Evolutionary conservation across 2,888 invertebrate species (phyloP), one percentile per base, ranked within the genome.

Genomic region (Iselma pallidipennis): DNA sequence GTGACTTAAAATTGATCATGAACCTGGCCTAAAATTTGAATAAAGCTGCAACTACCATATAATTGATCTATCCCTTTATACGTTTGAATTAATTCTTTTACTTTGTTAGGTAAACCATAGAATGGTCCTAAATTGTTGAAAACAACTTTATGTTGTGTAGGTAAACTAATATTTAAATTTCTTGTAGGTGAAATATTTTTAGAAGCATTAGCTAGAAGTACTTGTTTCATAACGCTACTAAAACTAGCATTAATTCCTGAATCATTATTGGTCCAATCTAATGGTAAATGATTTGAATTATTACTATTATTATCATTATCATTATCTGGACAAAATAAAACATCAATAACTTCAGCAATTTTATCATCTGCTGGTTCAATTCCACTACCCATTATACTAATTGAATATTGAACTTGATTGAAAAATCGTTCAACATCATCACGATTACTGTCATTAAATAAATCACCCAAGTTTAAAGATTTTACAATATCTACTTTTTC

Each of bases 31-130:
- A n/a, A n/a, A n/a, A 29, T n/a, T 48, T 12, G 31, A 14, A 7
- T 48, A 52, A 2, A 21, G 7, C 4, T 37, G 25, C 14, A 50
- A 83, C 82, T 79, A 94, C 94, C 91, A 85, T 96, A 96, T 68
- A 96, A 85, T 67, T 87, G 86, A 21, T 87, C 85, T 65, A 96
- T 95, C 66, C 91, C 91, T 77, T 93, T 90, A 70, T 89, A 88
- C 64, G 86, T 84, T 70, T 89, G 86, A 66, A 96, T 88, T 66
- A 96, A 81, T 10, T 85, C 82, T 77, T 89, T 87, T 0, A 93
- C 89, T 71, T 83, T 84, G 1, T 84, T 78, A 0, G 96, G 93
- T 42, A 96, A 82, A 0, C 93, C 95, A 84, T 91, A 95, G 81
- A 94, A 96, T 10, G 83, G 79, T 0, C 86, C 87, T 37, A 76